Percentiles rank a stretch among this genome's conserved stretches.
phyloP scores from a whole-genome alignment of 2,888 invertebrate genomes.

The Emmelina monodactyla region DNA sequence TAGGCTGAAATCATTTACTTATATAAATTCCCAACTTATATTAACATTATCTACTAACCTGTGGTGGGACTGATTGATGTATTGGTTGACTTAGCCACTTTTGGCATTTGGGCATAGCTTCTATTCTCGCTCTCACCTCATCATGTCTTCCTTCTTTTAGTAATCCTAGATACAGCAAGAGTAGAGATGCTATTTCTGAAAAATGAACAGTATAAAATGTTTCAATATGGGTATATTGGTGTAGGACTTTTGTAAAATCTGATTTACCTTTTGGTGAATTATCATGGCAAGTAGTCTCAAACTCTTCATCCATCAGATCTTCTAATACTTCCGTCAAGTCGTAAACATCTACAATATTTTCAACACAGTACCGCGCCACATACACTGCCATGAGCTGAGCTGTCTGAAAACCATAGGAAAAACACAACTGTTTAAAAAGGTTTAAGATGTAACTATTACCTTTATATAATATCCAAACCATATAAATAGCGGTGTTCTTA shows the following conservation, averaged over 20 bases:
- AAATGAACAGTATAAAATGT: constrained; percentile 13
- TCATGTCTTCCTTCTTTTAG: constrained; percentile 63
- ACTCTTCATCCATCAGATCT: constrained; percentile 77
- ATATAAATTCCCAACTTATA: too few species aligned
- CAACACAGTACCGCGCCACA: constrained; percentile 69
- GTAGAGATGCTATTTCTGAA: constrained; percentile 67
- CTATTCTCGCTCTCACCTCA: constrained; percentile 64
- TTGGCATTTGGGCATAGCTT: constrained; percentile 66
- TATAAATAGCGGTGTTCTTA: neutral
- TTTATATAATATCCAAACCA: too few species aligned
- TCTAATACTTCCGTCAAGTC: constrained; percentile 71
- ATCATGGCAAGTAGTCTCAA: constrained; percentile 76
- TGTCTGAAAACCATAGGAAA: constrained; percentile 56
- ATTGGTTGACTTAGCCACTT: constrained; percentile 64
- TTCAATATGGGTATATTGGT: neutral
- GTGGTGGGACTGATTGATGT: constrained; percentile 41
- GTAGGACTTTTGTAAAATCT: too few species aligned
- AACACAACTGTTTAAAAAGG: too few species aligned
- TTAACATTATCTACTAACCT: constrained; percentile 31
- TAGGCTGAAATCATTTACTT: too few species aligned
- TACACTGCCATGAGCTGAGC: constrained; percentile 72
- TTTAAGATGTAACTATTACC: too few species aligned
- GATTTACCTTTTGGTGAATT: constrained; percentile 71
- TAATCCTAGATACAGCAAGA: constrained; percentile 64
- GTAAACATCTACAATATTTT: constrained; percentile 64